Conservation (phyloP, 2,888 invertebrate genomes). For the Allolobophora icterica region DNA sequence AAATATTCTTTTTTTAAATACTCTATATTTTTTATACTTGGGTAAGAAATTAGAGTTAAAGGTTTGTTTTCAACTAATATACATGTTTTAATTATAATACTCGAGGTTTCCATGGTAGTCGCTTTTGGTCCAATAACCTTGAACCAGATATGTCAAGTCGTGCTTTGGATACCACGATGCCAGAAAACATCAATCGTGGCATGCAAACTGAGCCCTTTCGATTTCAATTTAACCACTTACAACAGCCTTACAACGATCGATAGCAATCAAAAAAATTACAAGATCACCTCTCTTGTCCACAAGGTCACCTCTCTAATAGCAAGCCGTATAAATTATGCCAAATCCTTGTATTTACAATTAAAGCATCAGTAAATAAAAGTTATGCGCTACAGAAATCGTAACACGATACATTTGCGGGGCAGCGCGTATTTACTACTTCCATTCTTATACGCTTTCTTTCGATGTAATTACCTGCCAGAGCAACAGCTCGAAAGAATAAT, state of each 20-base stretch:
- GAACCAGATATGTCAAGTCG: neutral
- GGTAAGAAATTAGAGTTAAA: too few species aligned
- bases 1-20: too few species aligned
- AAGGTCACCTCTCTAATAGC: neutral
- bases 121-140: neutral
- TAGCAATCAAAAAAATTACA: neutral
- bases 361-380: neutral
- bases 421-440: neutral
- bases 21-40: too few species aligned
- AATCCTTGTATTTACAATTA: neutral
- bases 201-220: neutral
- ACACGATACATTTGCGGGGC: neutral
- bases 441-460: neutral
- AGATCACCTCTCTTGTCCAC: neutral
- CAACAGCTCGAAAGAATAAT: neutral
- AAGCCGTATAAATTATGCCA: neutral
- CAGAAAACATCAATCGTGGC: neutral
- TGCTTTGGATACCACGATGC: neutral
- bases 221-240: neutral
- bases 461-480: constrained; percentile 2
- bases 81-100: too few species aligned
- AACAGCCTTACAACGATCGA: neutral
- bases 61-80: too few species aligned
- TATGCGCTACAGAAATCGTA: neutral
- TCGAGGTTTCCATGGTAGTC: too few species aligned